phyloP scores from a whole-genome alignment of 2,888 invertebrate genomes.

The Drosophila picticornis region DNA sequence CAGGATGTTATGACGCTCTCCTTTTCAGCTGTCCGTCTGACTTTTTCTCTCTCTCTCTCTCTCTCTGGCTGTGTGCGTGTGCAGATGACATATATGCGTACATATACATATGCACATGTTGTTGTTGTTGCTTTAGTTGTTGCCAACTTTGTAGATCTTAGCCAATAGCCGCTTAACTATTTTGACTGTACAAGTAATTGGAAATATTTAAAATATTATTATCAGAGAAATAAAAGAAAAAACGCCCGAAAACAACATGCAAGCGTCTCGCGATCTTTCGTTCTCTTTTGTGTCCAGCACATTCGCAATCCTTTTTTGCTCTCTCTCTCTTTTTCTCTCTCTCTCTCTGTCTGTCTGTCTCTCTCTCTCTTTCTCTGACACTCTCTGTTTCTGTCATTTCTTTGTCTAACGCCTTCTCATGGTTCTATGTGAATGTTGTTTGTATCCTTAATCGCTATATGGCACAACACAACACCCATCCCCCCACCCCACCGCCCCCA shows the following conservation, averaged over 20 bases:
- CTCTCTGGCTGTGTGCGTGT: background rate
- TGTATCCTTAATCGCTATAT: conserved; percentile 18
- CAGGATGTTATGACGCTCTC: conserved; percentile 45
- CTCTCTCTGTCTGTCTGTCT: background rate
- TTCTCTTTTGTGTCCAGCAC: background rate
- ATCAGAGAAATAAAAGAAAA: background rate
- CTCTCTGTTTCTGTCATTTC: background rate
- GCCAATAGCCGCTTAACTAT: background rate
- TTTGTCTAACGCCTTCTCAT: conserved; percentile 3
- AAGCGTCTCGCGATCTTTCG: background rate
- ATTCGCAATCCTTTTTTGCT: background rate
- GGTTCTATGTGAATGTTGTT: background rate
- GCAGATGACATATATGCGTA: background rate
- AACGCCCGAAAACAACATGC: background rate
- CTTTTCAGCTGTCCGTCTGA: background rate
- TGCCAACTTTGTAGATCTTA: background rate
- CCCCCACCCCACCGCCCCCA: background rate
- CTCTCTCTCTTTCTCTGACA: background rate
- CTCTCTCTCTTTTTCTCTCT: background rate
- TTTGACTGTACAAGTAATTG: background rate
- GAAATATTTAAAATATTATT: background rate
- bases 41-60: background rate
- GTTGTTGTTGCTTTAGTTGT: background rate
- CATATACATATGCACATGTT: background rate
- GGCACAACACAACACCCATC: conserved; percentile 19